A percentile compares a stretch with the other conserved stretches of the same genome.
Evolutionary conservation across 2,113 vertebrate species (phyloP).

Genomic region (Syngnathus scovelli): DNA sequence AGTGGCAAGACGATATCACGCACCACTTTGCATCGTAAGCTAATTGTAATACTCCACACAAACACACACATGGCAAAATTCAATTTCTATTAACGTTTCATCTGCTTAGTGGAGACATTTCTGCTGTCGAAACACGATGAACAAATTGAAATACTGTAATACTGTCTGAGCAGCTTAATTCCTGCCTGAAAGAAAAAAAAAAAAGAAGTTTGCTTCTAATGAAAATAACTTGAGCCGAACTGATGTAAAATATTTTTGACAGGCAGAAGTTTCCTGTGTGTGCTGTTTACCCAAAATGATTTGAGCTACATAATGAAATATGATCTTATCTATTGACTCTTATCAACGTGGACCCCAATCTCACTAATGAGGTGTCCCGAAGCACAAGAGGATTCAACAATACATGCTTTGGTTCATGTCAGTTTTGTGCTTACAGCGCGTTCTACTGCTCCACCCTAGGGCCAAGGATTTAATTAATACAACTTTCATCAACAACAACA

Average conservation of each 20-base stretch:
- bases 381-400: constrained; percentile 2
- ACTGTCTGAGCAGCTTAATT: constrained; percentile 13
- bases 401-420: background rate
- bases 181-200: constrained; percentile 13
- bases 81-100: constrained; percentile 30
- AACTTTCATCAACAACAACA: constrained; percentile 9
- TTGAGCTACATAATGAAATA: background rate
- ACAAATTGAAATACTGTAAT: constrained; percentile 14
- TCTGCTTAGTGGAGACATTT: background rate
- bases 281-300: background rate
- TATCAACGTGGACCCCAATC: background rate
- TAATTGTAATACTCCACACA: too few relatives aligned
- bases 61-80: background rate
- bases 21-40: background rate
- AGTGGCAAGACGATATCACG: background rate
- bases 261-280: background rate
- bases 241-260: background rate
- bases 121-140: constrained; percentile 2
- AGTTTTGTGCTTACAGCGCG: background rate
- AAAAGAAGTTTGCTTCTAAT: constrained; percentile 31
- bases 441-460: background rate
- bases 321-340: background rate
- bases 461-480: constrained; percentile 4
- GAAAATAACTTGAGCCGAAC: background rate
- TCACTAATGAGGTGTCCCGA: background rate